phyloP scores from a whole-genome alignment of 1,140 invertebrate genomes.

The Aphaenogaster floridana region DNA sequence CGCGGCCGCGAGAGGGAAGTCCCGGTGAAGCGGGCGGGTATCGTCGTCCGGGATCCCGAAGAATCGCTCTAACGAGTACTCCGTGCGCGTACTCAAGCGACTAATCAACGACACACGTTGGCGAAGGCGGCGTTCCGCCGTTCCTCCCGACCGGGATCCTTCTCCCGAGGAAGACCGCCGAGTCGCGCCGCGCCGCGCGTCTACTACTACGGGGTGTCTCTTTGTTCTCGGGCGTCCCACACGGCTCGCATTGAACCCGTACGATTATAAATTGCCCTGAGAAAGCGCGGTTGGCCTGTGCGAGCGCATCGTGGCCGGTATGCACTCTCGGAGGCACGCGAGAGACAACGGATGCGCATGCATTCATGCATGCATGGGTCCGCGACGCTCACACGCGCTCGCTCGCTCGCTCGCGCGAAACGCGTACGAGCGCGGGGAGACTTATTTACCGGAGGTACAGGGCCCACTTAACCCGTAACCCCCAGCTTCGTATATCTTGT shows the following conservation, averaged over 20 bases:
- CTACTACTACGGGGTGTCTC: slow-evolving; percentile 68
- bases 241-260: slow-evolving; percentile 80
- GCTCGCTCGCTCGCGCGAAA: slow-evolving; percentile 42
- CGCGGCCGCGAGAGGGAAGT: neutral
- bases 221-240: slow-evolving; percentile 78
- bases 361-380: slow-evolving; percentile 13
- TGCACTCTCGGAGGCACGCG: slow-evolving; percentile 73
- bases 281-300: slow-evolving; percentile 69
- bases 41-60: slow-evolving; percentile 26
- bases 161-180: slow-evolving; percentile 7
- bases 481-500: slow-evolving; percentile 80
- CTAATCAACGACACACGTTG: slow-evolving; percentile 72
- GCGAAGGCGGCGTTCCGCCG: slow-evolving; percentile 32
- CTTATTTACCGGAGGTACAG: slow-evolving; percentile 76
- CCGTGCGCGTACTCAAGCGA: slow-evolving; percentile 48
- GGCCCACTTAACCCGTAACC: slow-evolving; percentile 82
- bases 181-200: slow-evolving; percentile 28
- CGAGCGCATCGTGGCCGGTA: slow-evolving; percentile 48
- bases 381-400: slow-evolving; percentile 1
- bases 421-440: slow-evolving; percentile 59
- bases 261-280: slow-evolving; percentile 81
- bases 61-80: slow-evolving; percentile 59
- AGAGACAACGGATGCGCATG: slow-evolving; percentile 52
- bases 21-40: slow-evolving; percentile 5
- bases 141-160: slow-evolving; percentile 12